A percentile compares a stretch with the other conserved stretches of the same genome.
Conservation (phyloP, 2,888 invertebrate species). For the Hemicrepidius hirtus region DNA sequence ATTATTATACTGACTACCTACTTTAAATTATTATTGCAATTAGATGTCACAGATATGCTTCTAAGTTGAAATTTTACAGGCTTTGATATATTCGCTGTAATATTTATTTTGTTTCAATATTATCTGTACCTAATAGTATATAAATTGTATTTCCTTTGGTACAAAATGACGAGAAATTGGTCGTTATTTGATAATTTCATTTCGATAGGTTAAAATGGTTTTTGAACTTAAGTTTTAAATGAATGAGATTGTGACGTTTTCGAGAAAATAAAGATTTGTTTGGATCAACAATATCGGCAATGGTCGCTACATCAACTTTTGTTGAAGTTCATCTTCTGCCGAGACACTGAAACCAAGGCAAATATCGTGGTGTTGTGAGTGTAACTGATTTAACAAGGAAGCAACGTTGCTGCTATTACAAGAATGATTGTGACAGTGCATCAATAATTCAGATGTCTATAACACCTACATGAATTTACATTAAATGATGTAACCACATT, state of each 20-base stretch:
- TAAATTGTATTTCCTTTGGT: constrained; percentile 17
- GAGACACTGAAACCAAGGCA: no score
- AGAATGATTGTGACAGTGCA: neutral
- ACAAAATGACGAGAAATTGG: constrained; percentile 20
- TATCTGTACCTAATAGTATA: neutral
- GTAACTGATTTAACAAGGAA: no score
- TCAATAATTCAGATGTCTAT: neutral
- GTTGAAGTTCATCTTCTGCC: no score
- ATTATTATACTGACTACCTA: constrained; percentile 6
- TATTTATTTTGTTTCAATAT: neutral
- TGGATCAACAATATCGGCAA: no score
- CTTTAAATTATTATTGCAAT: constrained; percentile 43
- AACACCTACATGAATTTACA: constrained; percentile 1
- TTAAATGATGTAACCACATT: neutral
- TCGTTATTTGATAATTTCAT: constrained; percentile 27
- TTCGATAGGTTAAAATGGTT: no score
- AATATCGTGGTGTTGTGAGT: no score
- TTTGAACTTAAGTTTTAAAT: no score
- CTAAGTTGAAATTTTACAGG: constrained; percentile 16
- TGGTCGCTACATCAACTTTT: no score
- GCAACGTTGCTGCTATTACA: no score
- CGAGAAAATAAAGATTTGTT: no score
- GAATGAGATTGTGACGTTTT: no score
- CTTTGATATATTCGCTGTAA: constrained; percentile 15
- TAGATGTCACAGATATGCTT: constrained; percentile 51